Percentiles rank a stretch among this genome's conserved stretches.
phyloP scores from a whole-genome alignment of 2,888 invertebrate species.

The Heliconius hortense region DNA sequence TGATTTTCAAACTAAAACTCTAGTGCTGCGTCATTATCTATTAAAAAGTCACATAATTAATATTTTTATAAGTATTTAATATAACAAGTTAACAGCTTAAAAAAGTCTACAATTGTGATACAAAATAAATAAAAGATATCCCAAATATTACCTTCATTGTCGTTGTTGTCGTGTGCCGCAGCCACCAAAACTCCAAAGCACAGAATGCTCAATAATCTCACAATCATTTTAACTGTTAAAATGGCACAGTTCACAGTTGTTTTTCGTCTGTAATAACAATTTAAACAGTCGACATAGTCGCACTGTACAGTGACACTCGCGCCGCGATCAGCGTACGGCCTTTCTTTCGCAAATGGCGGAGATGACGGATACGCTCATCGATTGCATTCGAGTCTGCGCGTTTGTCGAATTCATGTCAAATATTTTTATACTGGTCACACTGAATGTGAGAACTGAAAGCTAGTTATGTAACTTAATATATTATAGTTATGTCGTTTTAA shows the following conservation, averaged over 20 bases:
- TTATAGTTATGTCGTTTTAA: not conserved
- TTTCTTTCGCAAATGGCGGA: constrained; percentile 80
- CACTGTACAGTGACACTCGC: constrained; percentile 68
- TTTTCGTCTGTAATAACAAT: constrained; percentile 65
- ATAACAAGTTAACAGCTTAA: not conserved
- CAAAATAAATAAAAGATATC: constrained; percentile 48
- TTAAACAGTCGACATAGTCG: constrained; percentile 76
- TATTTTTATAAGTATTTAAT: not conserved
- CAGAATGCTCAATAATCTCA: constrained; percentile 78
- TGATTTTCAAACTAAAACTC: not conserved
- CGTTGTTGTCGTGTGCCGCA: constrained; percentile 76
- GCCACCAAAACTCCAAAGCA: constrained; percentile 77
- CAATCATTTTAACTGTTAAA: constrained; percentile 78
- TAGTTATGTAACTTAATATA: not conserved
- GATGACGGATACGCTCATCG: constrained; percentile 82
- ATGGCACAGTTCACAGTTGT: constrained; percentile 71
- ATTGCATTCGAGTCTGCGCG: constrained; percentile 67
- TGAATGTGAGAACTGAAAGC: not conserved
- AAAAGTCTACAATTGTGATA: constrained; percentile 27
- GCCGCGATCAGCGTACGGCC: constrained; percentile 72
- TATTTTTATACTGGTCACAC: constrained; percentile 42
- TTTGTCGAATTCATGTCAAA: constrained; percentile 54
- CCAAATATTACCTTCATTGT: constrained; percentile 75
- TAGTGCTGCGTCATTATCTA: not conserved
- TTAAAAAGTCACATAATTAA: not conserved